Evolutionary conservation across 2,113 vertebrate species (phyloP), one percentile per base, ranked within the genome.

Genomic region (Lipotes vexillifer): DNA sequence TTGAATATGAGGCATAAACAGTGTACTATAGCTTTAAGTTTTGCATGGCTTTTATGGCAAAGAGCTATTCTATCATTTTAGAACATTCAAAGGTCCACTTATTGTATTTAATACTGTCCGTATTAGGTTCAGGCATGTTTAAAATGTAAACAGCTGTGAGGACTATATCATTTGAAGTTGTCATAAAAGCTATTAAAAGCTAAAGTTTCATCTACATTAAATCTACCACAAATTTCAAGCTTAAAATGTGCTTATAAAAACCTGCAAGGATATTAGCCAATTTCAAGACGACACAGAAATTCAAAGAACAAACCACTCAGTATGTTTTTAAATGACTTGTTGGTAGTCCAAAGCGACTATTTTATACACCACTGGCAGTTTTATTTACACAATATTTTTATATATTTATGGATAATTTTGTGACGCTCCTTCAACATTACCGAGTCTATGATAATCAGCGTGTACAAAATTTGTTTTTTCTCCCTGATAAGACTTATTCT

Each of bases 121-220:
- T 68, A 74, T 83, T 96, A 94, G 29, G 71, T 80, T 87, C 49
- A 84, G 61, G 68, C 65, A 93, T 78, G 46, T 96, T 96, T 85
- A 63, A 75, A 88, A 97, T 63, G 36, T 33, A 75, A 46, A 94
- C 88, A 93, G 93, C 92, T 69, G 77, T 74, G 55, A 96, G 82
- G 84, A 84, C 27, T 21, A 18, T 3, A 52, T 80, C 80, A 78
- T 9, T 71, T n/a, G 29, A 82, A 82, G 84, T 25, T 92, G 68
- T 89, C 93, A 41, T 88, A 78, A 96, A 96, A 93, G 71, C 83
- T 74, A 89, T 69, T 65, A 86, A 94, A 96, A 98, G 71, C 93
- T 94, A 88, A 95, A 97, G 95, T 98, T 97, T 97, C 89, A 83
- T 71, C 49, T 33, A 84, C 78, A 97, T 96, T 63, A 96, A 97